Conservation (phyloP, 2,888 invertebrate species). For the Cybosia mesomella region DNA sequence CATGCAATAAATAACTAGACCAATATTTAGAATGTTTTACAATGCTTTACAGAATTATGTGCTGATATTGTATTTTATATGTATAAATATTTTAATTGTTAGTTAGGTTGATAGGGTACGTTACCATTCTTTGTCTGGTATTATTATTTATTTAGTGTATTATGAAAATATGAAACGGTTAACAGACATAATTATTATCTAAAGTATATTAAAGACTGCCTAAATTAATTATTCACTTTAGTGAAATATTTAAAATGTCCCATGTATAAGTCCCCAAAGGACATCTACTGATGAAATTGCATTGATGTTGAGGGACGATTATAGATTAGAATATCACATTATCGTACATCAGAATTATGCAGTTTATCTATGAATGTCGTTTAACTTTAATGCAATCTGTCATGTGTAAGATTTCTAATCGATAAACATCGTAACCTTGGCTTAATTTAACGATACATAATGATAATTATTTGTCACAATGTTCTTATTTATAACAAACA, state of each 20-base stretch:
- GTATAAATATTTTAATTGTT: conserved; percentile 72
- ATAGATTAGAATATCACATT: conserved; percentile 16
- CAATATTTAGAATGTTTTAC: conserved; percentile 86
- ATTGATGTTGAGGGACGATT: conserved; percentile 28
- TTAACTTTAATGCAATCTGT: conserved; percentile 48
- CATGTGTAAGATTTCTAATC: conserved; percentile 50
- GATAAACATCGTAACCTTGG: conserved; percentile 50
- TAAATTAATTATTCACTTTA: conserved; percentile 84
- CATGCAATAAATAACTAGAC: conserved; percentile 84
- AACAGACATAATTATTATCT: conserved; percentile 74
- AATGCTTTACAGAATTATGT: conserved; percentile 81
- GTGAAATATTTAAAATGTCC: conserved; percentile 69
- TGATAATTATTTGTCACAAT: conserved; percentile 57
- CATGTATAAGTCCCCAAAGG: conserved; percentile 55
- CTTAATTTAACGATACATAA: conserved; percentile 52
- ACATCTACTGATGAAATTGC: conserved; percentile 33
- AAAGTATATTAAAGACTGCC: conserved; percentile 85
- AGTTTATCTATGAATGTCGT: conserved; percentile 31
- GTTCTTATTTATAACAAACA: conserved; percentile 54
- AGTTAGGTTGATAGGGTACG: conserved; percentile 77
- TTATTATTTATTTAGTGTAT: conserved; percentile 80
- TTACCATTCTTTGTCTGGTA: conserved; percentile 82
- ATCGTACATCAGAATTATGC: conserved; percentile 12
- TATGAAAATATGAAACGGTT: conserved; percentile 75
- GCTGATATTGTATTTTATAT: conserved; percentile 80